phyloP scores from a whole-genome alignment of 2,888 invertebrate genomes.

The Lomographa bimaculata region DNA sequence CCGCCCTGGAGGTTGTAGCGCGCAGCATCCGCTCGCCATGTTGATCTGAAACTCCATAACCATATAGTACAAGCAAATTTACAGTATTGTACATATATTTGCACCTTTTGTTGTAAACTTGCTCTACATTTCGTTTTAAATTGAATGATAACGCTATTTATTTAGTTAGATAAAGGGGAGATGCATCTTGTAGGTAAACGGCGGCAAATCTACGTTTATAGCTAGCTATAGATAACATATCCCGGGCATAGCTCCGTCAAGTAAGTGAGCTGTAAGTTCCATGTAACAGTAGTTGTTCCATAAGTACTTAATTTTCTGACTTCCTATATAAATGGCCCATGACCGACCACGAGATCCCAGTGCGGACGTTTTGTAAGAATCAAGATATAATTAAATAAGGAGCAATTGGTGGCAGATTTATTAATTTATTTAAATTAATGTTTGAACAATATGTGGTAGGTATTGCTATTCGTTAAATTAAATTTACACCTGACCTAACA shows the following conservation, averaged over 20 bases:
- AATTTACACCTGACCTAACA: conserved; percentile 34
- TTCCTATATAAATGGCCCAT: too few relatives aligned
- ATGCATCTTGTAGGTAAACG: conserved; percentile 16
- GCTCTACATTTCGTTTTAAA: conserved; percentile 15
- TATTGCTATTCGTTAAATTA: too few relatives aligned
- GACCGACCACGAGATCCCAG: too few relatives aligned
- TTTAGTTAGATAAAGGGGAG: conserved; percentile 8
- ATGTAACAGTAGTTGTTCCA: too few relatives aligned
- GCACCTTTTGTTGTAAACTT: conserved; percentile 24
- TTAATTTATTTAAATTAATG: too few relatives aligned
- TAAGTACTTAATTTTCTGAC: too few relatives aligned
- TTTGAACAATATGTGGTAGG: too few relatives aligned
- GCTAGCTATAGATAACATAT: conserved; percentile 13
- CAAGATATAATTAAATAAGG: too few relatives aligned
- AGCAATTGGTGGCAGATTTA: too few relatives aligned
- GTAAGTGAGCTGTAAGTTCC: too few relatives aligned
- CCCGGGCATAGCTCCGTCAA: conserved; percentile 15
- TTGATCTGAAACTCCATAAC: conserved; percentile 41
- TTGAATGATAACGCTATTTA: conserved; percentile 20
- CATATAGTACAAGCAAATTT: conserved; percentile 15
- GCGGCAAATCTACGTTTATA: conserved; percentile 8
- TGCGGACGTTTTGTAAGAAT: too few relatives aligned
- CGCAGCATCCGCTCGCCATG: conserved; percentile 77
- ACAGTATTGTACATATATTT: conserved; percentile 1
- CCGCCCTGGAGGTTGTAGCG: conserved; percentile 76